Evolutionary conservation across 2,113 vertebrate species (phyloP), one percentile per base, ranked within the genome.

Genomic region (Electrona antarctica): DNA sequence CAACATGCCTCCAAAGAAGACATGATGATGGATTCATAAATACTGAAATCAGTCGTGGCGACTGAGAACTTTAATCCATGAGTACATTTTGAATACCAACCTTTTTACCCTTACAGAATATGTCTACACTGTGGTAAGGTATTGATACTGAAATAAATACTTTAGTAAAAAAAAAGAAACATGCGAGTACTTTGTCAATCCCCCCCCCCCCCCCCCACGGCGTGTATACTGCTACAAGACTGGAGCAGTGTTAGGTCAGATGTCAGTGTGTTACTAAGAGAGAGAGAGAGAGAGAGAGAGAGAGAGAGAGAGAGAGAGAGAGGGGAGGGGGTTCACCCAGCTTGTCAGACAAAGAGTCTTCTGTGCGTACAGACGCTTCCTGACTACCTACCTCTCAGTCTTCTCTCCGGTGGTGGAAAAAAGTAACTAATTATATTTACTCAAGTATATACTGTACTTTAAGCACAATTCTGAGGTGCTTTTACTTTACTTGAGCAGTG

Each of bases 341-440:
- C 52, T 15, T n/a, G 33, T 51, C 69, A 72, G 68, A 87, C 78
- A 85, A 88, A 85, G 83, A 88, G 51, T 14, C 66, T 68, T 73
- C 80, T 88, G 87, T 85, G 81, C 65, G 56, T 52, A 51, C 50
- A 11, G 41, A 62, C 58, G 33, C 56, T 33, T 6, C 6, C 54
- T 58, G 54, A 13, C 64, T 15, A 3, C 55, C 14, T 33, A 4
- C 13, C 49, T 48, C 54, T 12, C 15, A 41, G 15, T 12, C 8
- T 14, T 12, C 11, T 21, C 50, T 60, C 33, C 33, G 5, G 33
- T 41, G 33, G 33, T 41, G 33, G 33, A 41, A 41, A 41, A 41
- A 41, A 41, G 33, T 41, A 41, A 41, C 33, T 41, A 41, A 41
- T 41, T 41, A 41, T 41, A 41, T 41, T 41, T 41, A 41, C 33